phyloP scores from a whole-genome alignment of 2,888 invertebrate species.

The Ophioninae sp. region DNA sequence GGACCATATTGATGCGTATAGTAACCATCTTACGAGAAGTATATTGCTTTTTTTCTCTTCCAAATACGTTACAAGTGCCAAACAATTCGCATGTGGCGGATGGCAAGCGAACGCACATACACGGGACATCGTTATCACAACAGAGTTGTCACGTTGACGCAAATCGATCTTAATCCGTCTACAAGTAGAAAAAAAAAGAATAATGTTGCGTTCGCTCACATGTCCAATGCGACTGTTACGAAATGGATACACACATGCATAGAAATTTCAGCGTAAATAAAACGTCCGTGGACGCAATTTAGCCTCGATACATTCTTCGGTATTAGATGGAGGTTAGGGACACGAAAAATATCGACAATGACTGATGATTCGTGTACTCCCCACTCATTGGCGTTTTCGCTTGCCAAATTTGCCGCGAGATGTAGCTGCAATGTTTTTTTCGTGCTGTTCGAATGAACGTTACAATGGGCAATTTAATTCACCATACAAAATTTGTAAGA shows the following conservation, averaged over 20 bases:
- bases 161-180: slow-evolving; percentile 52
- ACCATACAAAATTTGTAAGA: not conserved
- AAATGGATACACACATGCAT: not conserved
- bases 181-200: slow-evolving; percentile 25
- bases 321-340: slow-evolving; percentile 13
- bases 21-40: slow-evolving; percentile 21
- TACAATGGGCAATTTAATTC: not conserved
- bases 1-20: slow-evolving; percentile 13
- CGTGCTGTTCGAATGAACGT: not conserved
- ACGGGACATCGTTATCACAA: slow-evolving; percentile 50
- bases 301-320: slow-evolving; percentile 49
- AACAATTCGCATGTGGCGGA: not conserved
- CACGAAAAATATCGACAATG: slow-evolving; percentile 55
- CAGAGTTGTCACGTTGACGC: slow-evolving; percentile 59
- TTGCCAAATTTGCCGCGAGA: slow-evolving; percentile 13
- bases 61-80: not conserved
- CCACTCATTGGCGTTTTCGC: slow-evolving; percentile 13
- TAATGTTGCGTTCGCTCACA: slow-evolving; percentile 41
- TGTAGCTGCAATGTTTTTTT: not conserved
- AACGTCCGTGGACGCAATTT: slow-evolving; percentile 54
- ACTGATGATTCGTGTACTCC: slow-evolving; percentile 56
- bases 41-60: not conserved
- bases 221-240: slow-evolving; percentile 21
- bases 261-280: slow-evolving; percentile 34
- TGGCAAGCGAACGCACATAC: not conserved